A percentile compares a stretch with the other conserved stretches of the same genome.
Evolutionary conservation across 2,113 vertebrate species (phyloP).

Genomic region (Martes martes): DNA sequence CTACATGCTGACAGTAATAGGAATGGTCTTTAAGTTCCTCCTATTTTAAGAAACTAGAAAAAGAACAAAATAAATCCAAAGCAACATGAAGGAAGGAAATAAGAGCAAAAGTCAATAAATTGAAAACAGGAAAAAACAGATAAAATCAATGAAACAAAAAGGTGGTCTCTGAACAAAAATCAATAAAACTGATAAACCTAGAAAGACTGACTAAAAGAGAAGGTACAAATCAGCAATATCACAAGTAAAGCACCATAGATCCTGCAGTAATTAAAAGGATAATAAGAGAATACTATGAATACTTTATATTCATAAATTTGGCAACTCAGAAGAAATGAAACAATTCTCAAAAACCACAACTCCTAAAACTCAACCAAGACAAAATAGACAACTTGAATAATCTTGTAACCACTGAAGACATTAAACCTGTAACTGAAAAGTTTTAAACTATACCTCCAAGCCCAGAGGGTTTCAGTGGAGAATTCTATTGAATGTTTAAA

Average conservation of each 20-base stretch:
- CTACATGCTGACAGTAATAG: background rate
- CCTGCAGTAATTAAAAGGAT: background rate
- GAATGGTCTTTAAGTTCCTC: background rate
- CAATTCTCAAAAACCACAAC: constrained; percentile 15
- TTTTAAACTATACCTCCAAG: background rate
- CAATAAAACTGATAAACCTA: background rate
- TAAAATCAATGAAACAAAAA: constrained; percentile 25
- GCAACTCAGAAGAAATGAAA: background rate
- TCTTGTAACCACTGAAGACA: background rate
- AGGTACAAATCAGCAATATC: background rate
- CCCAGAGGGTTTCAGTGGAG: background rate
- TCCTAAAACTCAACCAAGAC: background rate
- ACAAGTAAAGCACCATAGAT: background rate
- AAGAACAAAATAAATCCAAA: background rate
- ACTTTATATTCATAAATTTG: constrained; percentile 40
- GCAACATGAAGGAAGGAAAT: background rate
- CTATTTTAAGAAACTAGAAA: background rate
- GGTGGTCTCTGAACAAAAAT: background rate
- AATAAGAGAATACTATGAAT: background rate
- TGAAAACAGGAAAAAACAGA: background rate
- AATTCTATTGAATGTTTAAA: background rate
- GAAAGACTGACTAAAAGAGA: background rate
- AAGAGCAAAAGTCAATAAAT: background rate
- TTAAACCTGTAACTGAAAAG: background rate
- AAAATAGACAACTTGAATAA: background rate